Evolutionary conservation across 2,113 vertebrate species (phyloP).

Genomic region (Picathartes gymnocephalus): DNA sequence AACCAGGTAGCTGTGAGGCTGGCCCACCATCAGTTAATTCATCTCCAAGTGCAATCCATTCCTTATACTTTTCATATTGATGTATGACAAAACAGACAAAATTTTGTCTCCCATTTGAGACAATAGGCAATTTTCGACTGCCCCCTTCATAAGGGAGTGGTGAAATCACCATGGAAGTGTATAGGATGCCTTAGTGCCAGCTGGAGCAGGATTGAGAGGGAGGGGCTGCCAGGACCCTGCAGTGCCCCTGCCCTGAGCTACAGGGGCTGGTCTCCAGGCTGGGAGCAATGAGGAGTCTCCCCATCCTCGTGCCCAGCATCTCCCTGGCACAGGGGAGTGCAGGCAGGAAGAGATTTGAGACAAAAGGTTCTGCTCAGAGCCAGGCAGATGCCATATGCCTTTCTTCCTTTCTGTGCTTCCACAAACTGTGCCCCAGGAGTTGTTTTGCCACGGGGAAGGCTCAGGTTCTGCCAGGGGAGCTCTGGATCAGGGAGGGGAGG

Average conservation of each 20-base stretch:
- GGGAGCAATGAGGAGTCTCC: not conserved
- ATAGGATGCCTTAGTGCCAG: not conserved
- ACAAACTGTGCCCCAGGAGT: not conserved
- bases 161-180: not conserved
- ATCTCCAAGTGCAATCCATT: not conserved
- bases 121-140: not conserved
- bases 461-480: not conserved
- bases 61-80: not conserved
- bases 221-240: not conserved
- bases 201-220: not conserved
- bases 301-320: not conserved
- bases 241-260: not conserved
- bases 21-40: fast-evolving
- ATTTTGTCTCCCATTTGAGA: not conserved
- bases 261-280: not conserved
- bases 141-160: not conserved
- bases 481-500: not conserved
- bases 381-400: not conserved
- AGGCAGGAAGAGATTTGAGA: not conserved
- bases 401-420: not conserved
- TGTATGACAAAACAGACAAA: not conserved
- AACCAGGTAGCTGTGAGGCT: not conserved
- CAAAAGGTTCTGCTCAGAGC: not conserved
- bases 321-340: not conserved
- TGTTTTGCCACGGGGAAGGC: not conserved